A percentile compares a stretch with the other conserved stretches of the same genome.
These are phyloP conservation scores for Natator depressus DNA, from an alignment of 2,113 vertebrate genomes.

Conservation along the genomic window DNA sequence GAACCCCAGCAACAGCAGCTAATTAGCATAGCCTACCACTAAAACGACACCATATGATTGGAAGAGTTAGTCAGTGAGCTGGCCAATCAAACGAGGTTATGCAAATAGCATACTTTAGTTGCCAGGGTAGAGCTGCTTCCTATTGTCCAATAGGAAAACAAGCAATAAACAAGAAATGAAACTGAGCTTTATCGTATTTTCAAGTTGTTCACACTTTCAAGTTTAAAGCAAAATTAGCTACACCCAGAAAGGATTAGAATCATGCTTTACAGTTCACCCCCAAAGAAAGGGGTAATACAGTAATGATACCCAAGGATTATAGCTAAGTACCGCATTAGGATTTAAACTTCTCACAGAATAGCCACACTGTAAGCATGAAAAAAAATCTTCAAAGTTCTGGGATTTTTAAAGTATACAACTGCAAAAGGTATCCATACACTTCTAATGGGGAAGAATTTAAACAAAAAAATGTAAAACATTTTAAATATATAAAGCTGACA, in stretches of 20 bases:
- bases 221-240: conserved; percentile 76
- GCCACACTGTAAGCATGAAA: neutral
- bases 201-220: conserved; percentile 92
- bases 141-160: conserved; percentile 98
- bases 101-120: conserved; percentile 97
- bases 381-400: rapidly evolving
- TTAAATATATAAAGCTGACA: neutral
- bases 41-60: conserved; percentile 89
- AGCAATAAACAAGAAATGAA: conserved; percentile 98
- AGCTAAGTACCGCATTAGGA: conserved; percentile 30
- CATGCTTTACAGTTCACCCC: conserved; percentile 64
- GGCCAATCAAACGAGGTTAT: conserved; percentile 92
- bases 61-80: conserved; percentile 81
- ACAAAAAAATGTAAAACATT: neutral
- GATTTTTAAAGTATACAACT: neutral
- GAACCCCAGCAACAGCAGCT: conserved; percentile 98
- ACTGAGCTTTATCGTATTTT: conserved; percentile 97
- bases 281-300: conserved; percentile 65
- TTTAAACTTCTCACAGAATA: conserved; percentile 54
- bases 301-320: conserved; percentile 59
- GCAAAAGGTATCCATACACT: neutral
- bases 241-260: conserved; percentile 68
- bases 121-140: conserved; percentile 95
- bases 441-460: neutral
- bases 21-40: conserved; percentile 99